Base-by-base conservation (phyloP, 1,140 invertebrate species). In the Lysiphlebus fabarum region DNA sequence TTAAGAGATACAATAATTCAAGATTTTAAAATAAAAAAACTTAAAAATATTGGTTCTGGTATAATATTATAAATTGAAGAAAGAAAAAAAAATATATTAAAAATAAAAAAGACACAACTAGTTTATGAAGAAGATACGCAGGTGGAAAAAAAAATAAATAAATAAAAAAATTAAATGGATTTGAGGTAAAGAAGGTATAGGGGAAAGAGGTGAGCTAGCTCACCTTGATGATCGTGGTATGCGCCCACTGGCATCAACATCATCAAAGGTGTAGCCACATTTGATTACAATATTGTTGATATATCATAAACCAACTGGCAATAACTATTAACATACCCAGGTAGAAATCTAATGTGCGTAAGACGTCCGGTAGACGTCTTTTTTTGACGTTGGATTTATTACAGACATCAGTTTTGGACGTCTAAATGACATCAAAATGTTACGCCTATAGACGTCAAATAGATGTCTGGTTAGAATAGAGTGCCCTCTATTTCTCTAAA, bases 221-320 rank as follows among this genome's bases (percentile, higher is more conserved):
- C 70, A 76, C 75, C 75, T 77, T 77, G 74, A 71, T 65, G 73
- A 56, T 65, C 62, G 67, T 73, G 75, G 75, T 77, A 77, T 76
- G 74, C 72, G 68, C 59, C 64, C 72, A 75, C 67, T 69, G 75
- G 73, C 71, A 67, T 74, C 68, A 53, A 59, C 55, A 44, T 66
- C 55, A 44, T 66, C 70, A 73, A 62, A 67, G 67, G 69, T 70
- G 68, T 73, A 73, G 61, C 63, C 47, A 55, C 49, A 11, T 45
- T 59, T 45, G 14, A 14, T n/a, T 14, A 10, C 44, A n/a, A 10
- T 45, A 17, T 17, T 17, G 17, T 17, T 17, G 17, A 17, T 17
- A 17, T 17, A 17, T 17, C 17, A 17, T 17, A 17, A 17, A n/a
- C n/a, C n/a, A n/a, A n/a, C n/a, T n/a, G n/a, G n/a, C n/a, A n/a